Conservation (phyloP, 1,140 invertebrate genomes). For the Aphelinus atriplicis region DNA sequence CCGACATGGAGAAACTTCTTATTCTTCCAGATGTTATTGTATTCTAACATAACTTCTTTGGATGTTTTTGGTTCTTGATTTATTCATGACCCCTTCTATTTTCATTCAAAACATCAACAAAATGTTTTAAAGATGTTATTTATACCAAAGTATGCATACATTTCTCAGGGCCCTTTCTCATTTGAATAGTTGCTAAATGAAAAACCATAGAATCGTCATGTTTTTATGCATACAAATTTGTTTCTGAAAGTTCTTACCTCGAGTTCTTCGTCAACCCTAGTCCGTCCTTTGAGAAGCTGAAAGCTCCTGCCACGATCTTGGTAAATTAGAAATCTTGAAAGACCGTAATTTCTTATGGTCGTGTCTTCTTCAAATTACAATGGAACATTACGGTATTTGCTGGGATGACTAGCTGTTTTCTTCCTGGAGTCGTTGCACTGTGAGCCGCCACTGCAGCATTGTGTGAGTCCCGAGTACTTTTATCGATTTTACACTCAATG, state of each 20-base stretch:
- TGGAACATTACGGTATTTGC: constrained; percentile 18
- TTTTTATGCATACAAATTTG: neutral
- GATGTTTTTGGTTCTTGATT: neutral
- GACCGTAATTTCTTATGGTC: constrained; percentile 12
- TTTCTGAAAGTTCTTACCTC: neutral
- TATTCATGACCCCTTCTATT: constrained; percentile 3
- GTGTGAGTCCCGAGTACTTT: neutral
- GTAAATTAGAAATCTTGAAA: constrained; percentile 32
- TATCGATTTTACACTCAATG: constrained; percentile 35
- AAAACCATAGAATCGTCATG: neutral
- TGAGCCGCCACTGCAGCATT: neutral
- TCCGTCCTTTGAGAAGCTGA: neutral
- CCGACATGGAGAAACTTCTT: constrained; percentile 24
- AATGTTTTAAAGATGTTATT: too few relatives aligned
- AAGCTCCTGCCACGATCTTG: constrained; percentile 3
- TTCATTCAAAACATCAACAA: neutral
- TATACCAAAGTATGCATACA: too few relatives aligned
- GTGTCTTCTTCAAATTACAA: constrained; percentile 31
- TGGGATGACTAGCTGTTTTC: constrained; percentile 27
- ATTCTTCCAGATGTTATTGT: constrained; percentile 23
- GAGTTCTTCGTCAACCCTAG: neutral
- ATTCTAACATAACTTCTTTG: constrained; percentile 10
- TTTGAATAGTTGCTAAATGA: too few relatives aligned
- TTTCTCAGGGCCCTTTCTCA: too few relatives aligned
- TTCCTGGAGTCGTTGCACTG: constrained; percentile 18